Evolutionary conservation across 1,140 invertebrate genomes (phyloP).

Genomic region (Dendroctonus valens): DNA sequence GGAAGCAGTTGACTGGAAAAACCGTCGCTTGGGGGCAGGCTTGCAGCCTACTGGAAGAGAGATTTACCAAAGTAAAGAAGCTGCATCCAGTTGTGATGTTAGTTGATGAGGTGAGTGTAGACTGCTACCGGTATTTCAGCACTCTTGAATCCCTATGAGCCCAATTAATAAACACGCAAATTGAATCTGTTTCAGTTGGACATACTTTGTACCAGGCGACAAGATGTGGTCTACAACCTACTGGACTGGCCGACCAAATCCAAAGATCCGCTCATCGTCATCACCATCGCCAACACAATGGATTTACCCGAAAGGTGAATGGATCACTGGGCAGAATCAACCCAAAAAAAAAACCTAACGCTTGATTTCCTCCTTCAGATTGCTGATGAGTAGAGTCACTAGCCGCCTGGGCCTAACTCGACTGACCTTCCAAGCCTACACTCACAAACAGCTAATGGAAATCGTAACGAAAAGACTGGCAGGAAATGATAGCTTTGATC

Average conservation of each 20-base stretch:
- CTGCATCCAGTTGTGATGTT: slow-evolving; percentile 71
- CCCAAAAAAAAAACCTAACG: neutral
- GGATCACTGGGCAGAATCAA: too few species aligned
- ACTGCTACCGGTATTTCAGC: neutral
- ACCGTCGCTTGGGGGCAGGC: slow-evolving; percentile 82
- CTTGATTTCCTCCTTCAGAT: slow-evolving; percentile 43
- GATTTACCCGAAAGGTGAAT: slow-evolving; percentile 87
- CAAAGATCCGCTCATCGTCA: slow-evolving; percentile 78
- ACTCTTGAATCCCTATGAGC: slow-evolving; percentile 2
- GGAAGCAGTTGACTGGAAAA: slow-evolving; percentile 66
- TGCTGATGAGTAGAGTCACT: slow-evolving; percentile 70
- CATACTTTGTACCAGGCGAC: slow-evolving; percentile 85
- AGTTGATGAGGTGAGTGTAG: slow-evolving; percentile 78
- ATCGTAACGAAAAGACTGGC: slow-evolving; percentile 70
- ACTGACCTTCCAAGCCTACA: slow-evolving; percentile 94
- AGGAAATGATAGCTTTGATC: slow-evolving; percentile 67
- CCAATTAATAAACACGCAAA: too few species aligned
- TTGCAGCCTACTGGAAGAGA: slow-evolving; percentile 71
- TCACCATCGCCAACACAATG: slow-evolving; percentile 99
- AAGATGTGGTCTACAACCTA: slow-evolving; percentile 96
- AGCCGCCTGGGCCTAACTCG: slow-evolving; percentile 82
- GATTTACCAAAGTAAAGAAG: slow-evolving; percentile 65
- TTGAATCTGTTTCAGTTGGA: slow-evolving; percentile 71
- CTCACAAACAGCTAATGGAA: slow-evolving; percentile 81
- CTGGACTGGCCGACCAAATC: slow-evolving; percentile 91